Evolutionary conservation across 92 coral and sea anemone genomes (phyloP).

Genomic region (Palythoa grandis): DNA sequence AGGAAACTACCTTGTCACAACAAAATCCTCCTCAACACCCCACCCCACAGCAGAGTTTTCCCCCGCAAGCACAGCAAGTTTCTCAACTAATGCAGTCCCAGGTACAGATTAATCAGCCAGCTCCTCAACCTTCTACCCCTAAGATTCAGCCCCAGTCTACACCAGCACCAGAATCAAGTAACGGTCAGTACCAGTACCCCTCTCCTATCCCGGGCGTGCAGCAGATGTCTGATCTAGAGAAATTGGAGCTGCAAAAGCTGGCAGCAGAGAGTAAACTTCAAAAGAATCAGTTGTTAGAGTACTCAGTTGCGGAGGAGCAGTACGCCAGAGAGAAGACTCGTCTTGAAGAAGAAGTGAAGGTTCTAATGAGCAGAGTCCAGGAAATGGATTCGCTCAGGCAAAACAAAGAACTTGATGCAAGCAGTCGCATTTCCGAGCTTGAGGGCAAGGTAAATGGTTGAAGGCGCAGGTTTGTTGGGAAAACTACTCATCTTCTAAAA

Average conservation of each 20-base stretch:
- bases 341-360: constrained; percentile 74
- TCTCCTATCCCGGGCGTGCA: constrained; percentile 32
- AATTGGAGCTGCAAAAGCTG: constrained; percentile 58
- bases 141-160: constrained; percentile 57
- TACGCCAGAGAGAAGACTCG: constrained; percentile 62
- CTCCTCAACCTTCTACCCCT: constrained; percentile 41
- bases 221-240: constrained; percentile 48
- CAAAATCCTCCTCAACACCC: constrained; percentile 6
- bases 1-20: constrained; percentile 3
- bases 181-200: constrained; percentile 20
- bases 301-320: constrained; percentile 63
- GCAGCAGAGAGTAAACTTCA: constrained; percentile 60
- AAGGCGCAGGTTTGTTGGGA: neutral
- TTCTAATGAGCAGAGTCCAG: constrained; percentile 76
- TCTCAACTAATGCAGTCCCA: constrained; percentile 23
- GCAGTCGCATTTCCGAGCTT: constrained; percentile 71
- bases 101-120: neutral
- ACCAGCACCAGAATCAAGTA: constrained; percentile 4
- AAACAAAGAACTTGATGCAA: constrained; percentile 66
- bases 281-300: constrained; percentile 55
- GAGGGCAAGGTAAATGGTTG: constrained; percentile 77
- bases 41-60: constrained; percentile 20
- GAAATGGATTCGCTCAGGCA: constrained; percentile 69
- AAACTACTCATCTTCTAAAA: neutral
- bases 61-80: constrained; percentile 23